A percentile compares a stretch with the other conserved stretches of the same genome.
Conservation (phyloP, 1,140 invertebrate species). For the Metopolophium dirhodum region DNA sequence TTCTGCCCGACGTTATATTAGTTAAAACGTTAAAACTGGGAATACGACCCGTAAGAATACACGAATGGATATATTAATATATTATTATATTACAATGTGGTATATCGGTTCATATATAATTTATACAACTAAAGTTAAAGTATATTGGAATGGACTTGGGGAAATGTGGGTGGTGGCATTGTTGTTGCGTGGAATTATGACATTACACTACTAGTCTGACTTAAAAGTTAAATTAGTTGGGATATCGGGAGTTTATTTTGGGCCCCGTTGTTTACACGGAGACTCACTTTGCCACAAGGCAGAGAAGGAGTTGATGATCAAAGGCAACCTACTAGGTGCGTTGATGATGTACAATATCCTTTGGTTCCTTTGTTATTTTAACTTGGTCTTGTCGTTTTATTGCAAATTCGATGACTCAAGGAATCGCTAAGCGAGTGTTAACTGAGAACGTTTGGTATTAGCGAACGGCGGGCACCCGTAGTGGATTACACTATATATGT, state of each 20-base stretch:
- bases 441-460: too few species aligned
- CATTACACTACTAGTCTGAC: too few species aligned
- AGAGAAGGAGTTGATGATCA: background rate
- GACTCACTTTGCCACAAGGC: background rate
- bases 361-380: background rate
- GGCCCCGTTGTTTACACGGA: background rate
- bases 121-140: background rate
- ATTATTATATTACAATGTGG: too few species aligned
- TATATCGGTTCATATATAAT: background rate
- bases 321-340: background rate
- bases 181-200: background rate
- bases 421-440: background rate
- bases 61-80: too few species aligned
- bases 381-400: background rate
- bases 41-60: background rate
- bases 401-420: background rate
- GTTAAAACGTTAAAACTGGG: background rate
- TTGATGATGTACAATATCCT: background rate
- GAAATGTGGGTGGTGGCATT: background rate
- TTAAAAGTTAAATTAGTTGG: background rate
- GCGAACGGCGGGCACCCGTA: too few species aligned
- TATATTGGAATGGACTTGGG: background rate
- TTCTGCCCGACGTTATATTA: background rate
- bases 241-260: background rate
- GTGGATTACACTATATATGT: too few species aligned